A percentile compares a stretch with the other conserved stretches of the same genome.
phyloP scores from a whole-genome alignment of 2,797 vertebrate species.

The Macropodus opercularis region DNA sequence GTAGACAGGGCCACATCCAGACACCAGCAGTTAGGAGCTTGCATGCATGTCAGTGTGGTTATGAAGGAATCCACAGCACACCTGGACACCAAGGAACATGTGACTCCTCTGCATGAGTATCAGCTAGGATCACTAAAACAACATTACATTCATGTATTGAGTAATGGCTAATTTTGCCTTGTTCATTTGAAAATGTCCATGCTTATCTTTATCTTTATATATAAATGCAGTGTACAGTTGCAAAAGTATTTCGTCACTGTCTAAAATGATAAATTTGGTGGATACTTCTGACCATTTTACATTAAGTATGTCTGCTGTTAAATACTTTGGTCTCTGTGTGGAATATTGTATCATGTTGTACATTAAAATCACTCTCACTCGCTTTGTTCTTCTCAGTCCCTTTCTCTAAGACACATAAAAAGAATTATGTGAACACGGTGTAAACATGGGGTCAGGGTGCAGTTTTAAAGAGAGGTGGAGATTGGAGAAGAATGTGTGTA shows the following conservation, averaged over 20 bases:
- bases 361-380: neutral
- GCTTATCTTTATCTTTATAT: too few species aligned
- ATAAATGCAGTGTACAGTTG: too few species aligned
- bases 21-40: constrained; percentile 46
- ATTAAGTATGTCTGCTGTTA: neutral
- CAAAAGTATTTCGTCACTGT: neutral
- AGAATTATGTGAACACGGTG: constrained; percentile 44
- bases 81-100: constrained; percentile 26
- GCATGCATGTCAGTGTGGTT: constrained; percentile 54
- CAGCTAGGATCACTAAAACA: constrained; percentile 1
- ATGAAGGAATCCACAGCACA: constrained; percentile 46
- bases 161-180: too few species aligned
- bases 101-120: constrained; percentile 29
- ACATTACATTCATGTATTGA: too few species aligned
- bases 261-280: neutral
- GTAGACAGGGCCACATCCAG: constrained; percentile 50
- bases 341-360: neutral
- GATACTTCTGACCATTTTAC: neutral
- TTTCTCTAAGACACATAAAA: neutral
- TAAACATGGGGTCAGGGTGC: constrained; percentile 74
- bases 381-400: neutral
- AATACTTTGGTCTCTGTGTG: neutral
- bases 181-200: too few species aligned
- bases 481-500: constrained; percentile 71
- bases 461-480: constrained; percentile 75